Percentiles rank a stretch among this genome's conserved stretches.
Evolutionary conservation across 2,888 invertebrate genomes (phyloP).

Genomic region (Digitonthophagus gazella): DNA sequence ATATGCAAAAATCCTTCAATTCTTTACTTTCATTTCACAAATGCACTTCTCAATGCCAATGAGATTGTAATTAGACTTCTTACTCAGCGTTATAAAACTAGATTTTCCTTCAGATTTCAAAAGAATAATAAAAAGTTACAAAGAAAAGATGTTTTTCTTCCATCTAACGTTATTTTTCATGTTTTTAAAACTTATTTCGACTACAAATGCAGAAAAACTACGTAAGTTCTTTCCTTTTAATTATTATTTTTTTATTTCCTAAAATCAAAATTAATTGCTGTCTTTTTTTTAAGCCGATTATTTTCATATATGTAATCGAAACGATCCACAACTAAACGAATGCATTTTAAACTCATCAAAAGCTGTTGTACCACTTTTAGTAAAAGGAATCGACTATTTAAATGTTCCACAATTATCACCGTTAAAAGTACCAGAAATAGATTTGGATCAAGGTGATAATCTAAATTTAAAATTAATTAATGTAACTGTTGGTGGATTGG

Average conservation of each 20-base stretch:
- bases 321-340: constrained; percentile 15
- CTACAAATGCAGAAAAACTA: background rate
- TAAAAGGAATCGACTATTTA: constrained; percentile 17
- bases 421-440: constrained; percentile 7
- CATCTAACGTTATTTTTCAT: too few species aligned
- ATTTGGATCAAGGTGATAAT: constrained; percentile 19
- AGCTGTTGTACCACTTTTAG: constrained; percentile 19
- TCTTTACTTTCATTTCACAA: too few species aligned
- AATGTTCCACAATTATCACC: constrained; percentile 21
- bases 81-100: too few species aligned
- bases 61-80: too few species aligned
- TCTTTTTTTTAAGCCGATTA: constrained; percentile 18
- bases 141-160: too few species aligned
- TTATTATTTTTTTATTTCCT: too few species aligned
- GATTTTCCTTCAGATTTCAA: too few species aligned
- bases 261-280: background rate
- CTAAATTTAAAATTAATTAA: constrained; percentile 18
- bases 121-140: too few species aligned
- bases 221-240: background rate
- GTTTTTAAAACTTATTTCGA: too few species aligned
- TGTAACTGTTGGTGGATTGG: constrained; percentile 21
- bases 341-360: constrained; percentile 19
- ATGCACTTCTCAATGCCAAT: too few species aligned
- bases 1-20: too few species aligned
- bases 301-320: constrained; percentile 18